Evolutionary conservation across 2,113 vertebrate species (phyloP).

Genomic region (Brachypteracias leptosomus): DNA sequence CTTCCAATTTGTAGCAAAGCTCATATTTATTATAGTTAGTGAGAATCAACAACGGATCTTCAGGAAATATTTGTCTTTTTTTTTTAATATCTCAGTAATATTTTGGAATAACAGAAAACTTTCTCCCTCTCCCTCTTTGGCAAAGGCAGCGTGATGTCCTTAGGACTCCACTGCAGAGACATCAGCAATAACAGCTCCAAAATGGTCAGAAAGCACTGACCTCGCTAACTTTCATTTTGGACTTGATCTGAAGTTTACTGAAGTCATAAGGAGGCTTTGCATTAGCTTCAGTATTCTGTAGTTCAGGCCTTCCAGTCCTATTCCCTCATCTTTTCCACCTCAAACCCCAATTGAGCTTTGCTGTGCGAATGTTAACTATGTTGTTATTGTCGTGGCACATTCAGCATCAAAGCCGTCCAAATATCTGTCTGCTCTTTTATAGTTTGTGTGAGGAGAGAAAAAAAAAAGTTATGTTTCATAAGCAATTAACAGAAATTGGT

Average conservation of each 20-base stretch:
- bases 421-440: neutral
- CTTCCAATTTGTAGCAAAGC: slow-evolving; percentile 22
- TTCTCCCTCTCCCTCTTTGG: neutral
- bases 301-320: neutral
- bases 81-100: neutral
- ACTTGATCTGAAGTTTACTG: neutral
- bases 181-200: neutral
- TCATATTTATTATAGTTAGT: neutral
- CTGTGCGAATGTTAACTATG: neutral
- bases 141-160: neutral
- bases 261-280: neutral
- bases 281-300: neutral
- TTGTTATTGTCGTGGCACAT: neutral
- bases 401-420: neutral
- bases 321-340: neutral
- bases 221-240: neutral
- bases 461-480: neutral
- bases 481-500: neutral
- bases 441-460: neutral
- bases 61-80: slow-evolving; percentile 32
- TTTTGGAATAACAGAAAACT: neutral
- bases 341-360: neutral
- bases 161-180: neutral
- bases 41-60: slow-evolving; percentile 41
- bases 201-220: neutral